phyloP scores from a whole-genome alignment of 2,888 invertebrate genomes.

The Pristionchus maxplancki region DNA sequence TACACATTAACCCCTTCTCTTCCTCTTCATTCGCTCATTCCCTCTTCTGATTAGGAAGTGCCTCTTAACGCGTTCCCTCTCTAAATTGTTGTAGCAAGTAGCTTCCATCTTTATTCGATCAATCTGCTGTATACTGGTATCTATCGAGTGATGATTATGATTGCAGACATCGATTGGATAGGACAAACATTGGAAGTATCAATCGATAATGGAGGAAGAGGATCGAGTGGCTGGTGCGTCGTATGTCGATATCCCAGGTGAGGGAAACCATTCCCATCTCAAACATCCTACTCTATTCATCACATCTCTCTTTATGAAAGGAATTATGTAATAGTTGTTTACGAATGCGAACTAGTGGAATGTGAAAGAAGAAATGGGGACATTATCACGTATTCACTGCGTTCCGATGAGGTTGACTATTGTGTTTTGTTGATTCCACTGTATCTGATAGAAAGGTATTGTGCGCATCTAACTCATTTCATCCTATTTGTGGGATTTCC shows the following conservation, averaged over 20 bases:
- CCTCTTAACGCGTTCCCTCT: too few relatives aligned
- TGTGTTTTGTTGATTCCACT: not conserved
- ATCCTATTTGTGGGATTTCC: not conserved
- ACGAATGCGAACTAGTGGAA: not conserved
- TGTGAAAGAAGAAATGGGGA: not conserved
- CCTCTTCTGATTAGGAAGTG: too few relatives aligned
- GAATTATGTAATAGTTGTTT: not conserved
- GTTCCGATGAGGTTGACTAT: not conserved
- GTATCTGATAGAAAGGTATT: not conserved
- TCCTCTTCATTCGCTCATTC: not conserved
- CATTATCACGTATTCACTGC: not conserved
- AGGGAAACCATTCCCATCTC: not conserved
- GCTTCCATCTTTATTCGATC: not conserved
- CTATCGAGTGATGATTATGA: not conserved
- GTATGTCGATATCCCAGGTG: conserved; percentile 24
- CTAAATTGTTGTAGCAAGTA: not conserved
- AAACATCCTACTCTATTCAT: not conserved
- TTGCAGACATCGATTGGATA: not conserved
- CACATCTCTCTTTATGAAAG: not conserved
- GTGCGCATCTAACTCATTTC: not conserved
- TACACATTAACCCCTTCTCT: not conserved
- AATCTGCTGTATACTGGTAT: not conserved
- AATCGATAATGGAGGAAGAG: conserved; percentile 4
- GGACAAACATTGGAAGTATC: not conserved
- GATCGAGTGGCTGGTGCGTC: conserved; percentile 30